Evolutionary conservation across 2,113 vertebrate species (phyloP).

Genomic region (Stegostoma tigrinum): DNA sequence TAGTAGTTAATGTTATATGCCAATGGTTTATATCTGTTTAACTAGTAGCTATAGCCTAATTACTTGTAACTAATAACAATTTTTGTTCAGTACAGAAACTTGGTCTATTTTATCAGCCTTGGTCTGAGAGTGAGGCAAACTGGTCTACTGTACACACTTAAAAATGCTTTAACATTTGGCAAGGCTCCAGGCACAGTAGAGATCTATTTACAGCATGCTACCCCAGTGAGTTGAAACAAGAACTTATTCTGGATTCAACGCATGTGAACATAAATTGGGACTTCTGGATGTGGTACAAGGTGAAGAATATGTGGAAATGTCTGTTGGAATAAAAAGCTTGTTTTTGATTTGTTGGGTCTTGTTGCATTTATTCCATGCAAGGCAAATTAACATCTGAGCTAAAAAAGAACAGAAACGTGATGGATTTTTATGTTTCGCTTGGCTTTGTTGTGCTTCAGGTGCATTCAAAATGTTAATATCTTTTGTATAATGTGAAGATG

Average conservation of each 20-base stretch:
- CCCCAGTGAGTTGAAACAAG: no score
- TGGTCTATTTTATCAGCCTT: no score
- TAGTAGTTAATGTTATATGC: no score
- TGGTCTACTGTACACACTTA: no score
- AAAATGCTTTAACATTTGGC: no score
- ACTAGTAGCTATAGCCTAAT: no score
- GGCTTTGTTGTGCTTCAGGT: neutral
- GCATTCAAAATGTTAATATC: neutral
- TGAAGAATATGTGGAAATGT: neutral
- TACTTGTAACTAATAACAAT: no score
- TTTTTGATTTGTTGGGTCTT: neutral
- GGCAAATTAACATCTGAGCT: neutral
- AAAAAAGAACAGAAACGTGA: neutral
- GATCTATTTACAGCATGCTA: no score
- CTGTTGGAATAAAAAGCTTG: neutral
- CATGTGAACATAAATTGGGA: neutral
- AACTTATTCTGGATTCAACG: neutral
- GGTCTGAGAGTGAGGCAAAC: no score
- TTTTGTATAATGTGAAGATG: neutral
- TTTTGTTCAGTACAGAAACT: no score
- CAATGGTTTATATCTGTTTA: no score
- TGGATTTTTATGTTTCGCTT: neutral
- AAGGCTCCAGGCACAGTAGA: no score
- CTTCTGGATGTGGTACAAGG: neutral
- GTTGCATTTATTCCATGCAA: neutral